A percentile compares a stretch with the other conserved stretches of the same genome.
These are phyloP conservation scores for Cetoscarus ocellatus DNA, from an alignment of 2,797 vertebrate genomes.

Conservation along the genomic window DNA sequence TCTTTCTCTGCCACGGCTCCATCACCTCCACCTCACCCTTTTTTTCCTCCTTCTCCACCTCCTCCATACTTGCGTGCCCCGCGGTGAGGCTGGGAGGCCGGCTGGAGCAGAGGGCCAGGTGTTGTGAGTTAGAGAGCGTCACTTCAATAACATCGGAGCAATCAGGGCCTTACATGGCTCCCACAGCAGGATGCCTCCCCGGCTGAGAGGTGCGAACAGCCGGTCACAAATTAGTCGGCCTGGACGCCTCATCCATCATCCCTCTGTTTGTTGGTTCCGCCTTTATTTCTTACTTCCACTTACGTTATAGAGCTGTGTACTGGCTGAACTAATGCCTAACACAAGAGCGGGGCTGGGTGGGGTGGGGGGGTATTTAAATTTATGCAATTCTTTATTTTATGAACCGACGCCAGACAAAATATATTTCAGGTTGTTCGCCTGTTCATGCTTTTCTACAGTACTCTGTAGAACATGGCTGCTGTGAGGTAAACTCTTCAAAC, in stretches of 20 bases:
- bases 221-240: constrained; percentile 63
- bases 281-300: constrained; percentile 6
- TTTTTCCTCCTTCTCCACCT: not conserved
- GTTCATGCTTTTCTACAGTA: not conserved
- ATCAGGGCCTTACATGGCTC: constrained; percentile 59
- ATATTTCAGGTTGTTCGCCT: not conserved
- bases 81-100: not conserved
- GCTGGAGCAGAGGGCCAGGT: constrained; percentile 62
- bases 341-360: constrained; percentile 1
- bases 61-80: not conserved
- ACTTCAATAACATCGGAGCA: constrained; percentile 62
- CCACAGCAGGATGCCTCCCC: constrained; percentile 42
- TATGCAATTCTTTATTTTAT: no score
- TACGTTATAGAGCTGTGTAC: constrained; percentile 3
- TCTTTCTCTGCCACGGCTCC: constrained; percentile 18
- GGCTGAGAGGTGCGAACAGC: constrained; percentile 67
- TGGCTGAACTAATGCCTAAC: constrained; percentile 32
- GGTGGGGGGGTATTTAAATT: no score
- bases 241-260: constrained; percentile 73
- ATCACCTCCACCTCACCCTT: constrained; percentile 13
- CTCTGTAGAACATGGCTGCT: no score
- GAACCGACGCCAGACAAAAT: constrained; percentile 10
- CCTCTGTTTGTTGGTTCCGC: constrained; percentile 13
- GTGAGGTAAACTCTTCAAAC: no score
- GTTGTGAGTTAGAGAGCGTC: constrained; percentile 67